A percentile compares a stretch with the other conserved stretches of the same genome.
phyloP scores from a whole-genome alignment of 2,888 invertebrate species.

The Thereva unica region DNA sequence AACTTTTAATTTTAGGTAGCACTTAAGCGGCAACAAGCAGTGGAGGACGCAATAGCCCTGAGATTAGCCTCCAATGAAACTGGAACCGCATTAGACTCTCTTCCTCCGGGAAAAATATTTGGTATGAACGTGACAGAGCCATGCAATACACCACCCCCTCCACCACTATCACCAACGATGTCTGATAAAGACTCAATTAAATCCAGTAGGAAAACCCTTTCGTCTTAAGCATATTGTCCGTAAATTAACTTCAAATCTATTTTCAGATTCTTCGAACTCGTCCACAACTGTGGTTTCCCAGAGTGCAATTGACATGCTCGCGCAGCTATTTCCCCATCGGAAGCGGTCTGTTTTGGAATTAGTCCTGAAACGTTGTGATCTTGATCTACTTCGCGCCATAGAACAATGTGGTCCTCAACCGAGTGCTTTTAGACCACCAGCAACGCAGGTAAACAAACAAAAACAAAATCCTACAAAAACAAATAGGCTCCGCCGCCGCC shows the following conservation, averaged over 20 bases:
- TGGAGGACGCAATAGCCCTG: conserved; percentile 94
- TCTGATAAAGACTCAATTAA: conserved; percentile 40
- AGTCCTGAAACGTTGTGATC: conserved; percentile 89
- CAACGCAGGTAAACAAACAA: conserved; percentile 42
- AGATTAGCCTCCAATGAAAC: conserved; percentile 85
- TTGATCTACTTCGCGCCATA: conserved; percentile 74
- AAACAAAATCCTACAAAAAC: conserved; percentile 25
- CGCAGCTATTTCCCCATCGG: conserved; percentile 87
- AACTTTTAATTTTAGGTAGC: conserved; percentile 70
- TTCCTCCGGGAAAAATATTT: conserved; percentile 90
- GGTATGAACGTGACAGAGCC: conserved; percentile 85
- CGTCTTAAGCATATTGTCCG: not conserved
- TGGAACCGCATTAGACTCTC: conserved; percentile 70
- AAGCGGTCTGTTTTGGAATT: conserved; percentile 86
- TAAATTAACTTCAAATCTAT: not conserved
- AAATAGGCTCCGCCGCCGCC: conserved; percentile 17
- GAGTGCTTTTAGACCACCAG: conserved; percentile 45
- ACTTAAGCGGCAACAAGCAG: conserved; percentile 93
- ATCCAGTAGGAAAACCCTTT: conserved; percentile 34
- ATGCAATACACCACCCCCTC: conserved; percentile 59
- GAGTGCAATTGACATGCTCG: conserved; percentile 80
- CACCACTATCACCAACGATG: conserved; percentile 37
- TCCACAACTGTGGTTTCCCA: conserved; percentile 63
- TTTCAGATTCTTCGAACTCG: conserved; percentile 44
- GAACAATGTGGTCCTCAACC: conserved; percentile 52